These are phyloP conservation scores for Melangyna quadrimaculata DNA, from an alignment of 2,888 invertebrate species.

Conservation along the genomic window DNA sequence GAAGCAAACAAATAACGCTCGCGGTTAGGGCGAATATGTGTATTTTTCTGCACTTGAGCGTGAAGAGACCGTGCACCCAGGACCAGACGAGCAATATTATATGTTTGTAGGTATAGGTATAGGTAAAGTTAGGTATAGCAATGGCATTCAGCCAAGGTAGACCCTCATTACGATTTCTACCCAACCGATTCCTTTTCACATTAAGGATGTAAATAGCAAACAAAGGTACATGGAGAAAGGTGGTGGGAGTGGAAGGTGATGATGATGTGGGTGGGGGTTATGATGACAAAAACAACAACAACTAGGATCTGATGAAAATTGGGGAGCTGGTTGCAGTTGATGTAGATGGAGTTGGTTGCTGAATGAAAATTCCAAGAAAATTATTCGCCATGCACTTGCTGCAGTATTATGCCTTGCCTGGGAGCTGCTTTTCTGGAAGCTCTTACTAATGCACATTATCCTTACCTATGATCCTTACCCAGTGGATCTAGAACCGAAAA, in stretches of 20 bases:
- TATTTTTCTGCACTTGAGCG: constrained; percentile 63
- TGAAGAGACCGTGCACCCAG: constrained; percentile 50
- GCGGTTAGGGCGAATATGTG: constrained; percentile 65
- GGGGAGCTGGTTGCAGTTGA: constrained; percentile 39
- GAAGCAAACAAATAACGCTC: constrained; percentile 67
- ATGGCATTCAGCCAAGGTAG: constrained; percentile 44
- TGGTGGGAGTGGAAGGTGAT: constrained; percentile 33
- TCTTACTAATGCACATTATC: constrained; percentile 59
- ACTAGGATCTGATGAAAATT: not conserved
- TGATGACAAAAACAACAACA: not conserved
- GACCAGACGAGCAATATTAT: constrained; percentile 3
- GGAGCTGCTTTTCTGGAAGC: constrained; percentile 32
- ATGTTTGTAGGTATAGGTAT: too few species aligned
- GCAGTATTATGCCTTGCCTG: constrained; percentile 38
- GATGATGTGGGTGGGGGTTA: not conserved
- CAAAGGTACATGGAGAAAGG: constrained; percentile 63
- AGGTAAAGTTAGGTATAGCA: too few species aligned
- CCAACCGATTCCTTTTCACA: constrained; percentile 66
- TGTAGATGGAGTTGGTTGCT: constrained; percentile 50
- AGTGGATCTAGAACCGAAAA: constrained; percentile 19
- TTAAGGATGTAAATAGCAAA: constrained; percentile 71
- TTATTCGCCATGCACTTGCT: constrained; percentile 62
- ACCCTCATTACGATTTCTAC: constrained; percentile 70
- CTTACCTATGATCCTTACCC: constrained; percentile 56
- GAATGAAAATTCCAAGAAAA: constrained; percentile 65